A percentile compares a stretch with the other conserved stretches of the same genome.
These are phyloP conservation scores for Carassius auratus DNA, from an alignment of 2,113 vertebrate genomes.

Conservation along the genomic window DNA sequence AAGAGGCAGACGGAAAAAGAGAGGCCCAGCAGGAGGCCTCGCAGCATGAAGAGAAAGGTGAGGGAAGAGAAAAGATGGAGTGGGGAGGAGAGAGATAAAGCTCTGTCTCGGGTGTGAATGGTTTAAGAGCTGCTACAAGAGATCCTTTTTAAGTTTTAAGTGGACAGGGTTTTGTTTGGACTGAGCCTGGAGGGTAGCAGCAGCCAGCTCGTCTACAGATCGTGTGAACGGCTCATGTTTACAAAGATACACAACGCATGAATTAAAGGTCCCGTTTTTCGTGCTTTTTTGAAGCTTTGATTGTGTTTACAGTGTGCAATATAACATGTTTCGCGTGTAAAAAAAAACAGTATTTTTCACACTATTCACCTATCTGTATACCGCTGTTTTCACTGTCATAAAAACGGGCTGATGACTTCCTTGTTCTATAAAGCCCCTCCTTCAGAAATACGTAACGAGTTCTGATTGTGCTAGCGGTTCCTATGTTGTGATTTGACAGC, in stretches of 20 bases:
- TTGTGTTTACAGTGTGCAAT: no score
- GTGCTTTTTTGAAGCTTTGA: no score
- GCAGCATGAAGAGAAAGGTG: slow-evolving; percentile 17
- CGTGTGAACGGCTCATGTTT: slow-evolving; percentile 59
- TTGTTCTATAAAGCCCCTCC: no score
- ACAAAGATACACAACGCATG: slow-evolving; percentile 65
- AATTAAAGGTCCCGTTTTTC: slow-evolving; percentile 11
- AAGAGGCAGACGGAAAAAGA: slow-evolving; percentile 54
- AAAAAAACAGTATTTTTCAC: no score
- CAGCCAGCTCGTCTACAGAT: slow-evolving; percentile 34
- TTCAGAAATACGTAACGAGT: no score
- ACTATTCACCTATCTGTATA: no score
- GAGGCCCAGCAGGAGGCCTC: slow-evolving; percentile 51
- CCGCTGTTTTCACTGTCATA: no score
- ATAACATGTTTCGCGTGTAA: no score
- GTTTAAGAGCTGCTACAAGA: slow-evolving; percentile 46
- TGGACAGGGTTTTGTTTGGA: slow-evolving; percentile 32
- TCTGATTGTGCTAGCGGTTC: no score
- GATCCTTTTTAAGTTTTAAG: slow-evolving; percentile 47
- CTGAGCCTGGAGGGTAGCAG: slow-evolving; percentile 47
- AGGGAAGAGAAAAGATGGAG: neutral
- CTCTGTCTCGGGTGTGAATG: slow-evolving; percentile 33
- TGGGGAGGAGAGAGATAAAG: neutral
- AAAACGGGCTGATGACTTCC: no score
- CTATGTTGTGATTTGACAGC: no score